phyloP scores from a whole-genome alignment of 2,888 invertebrate genomes.

The Acholoe squamosa region DNA sequence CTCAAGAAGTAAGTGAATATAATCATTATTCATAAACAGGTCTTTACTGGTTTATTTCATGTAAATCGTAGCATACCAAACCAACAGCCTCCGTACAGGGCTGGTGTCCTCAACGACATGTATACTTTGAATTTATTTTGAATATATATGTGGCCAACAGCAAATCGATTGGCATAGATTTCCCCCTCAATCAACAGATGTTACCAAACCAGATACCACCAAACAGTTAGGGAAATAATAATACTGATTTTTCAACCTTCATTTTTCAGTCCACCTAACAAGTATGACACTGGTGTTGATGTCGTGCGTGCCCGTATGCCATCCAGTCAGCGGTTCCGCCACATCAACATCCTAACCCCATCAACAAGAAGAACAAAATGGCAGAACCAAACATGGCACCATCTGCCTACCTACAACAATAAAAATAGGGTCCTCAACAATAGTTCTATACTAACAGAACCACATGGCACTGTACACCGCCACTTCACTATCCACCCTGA shows the following conservation, averaged over 20 bases:
- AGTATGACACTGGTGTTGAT: neutral
- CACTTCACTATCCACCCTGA: constrained; percentile 81
- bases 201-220: too few relatives aligned
- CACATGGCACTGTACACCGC: constrained; percentile 73
- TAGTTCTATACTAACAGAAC: constrained; percentile 76
- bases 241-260: neutral
- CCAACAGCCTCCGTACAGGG: too few relatives aligned
- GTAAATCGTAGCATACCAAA: too few relatives aligned
- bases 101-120: too few relatives aligned
- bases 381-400: constrained; percentile 82
- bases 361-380: constrained; percentile 76
- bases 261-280: constrained; percentile 34
- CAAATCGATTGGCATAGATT: too few relatives aligned
- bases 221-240: too few relatives aligned
- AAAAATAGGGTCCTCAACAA: constrained; percentile 74
- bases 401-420: constrained; percentile 76
- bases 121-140: too few relatives aligned
- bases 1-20: constrained; percentile 72
- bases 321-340: constrained; percentile 37
- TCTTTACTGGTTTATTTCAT: too few relatives aligned
- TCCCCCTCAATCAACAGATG: too few relatives aligned
- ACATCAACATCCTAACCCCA: constrained; percentile 76
- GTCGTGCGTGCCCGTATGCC: neutral
- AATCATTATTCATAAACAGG: neutral
- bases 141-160: too few relatives aligned